Evolutionary conservation across 2,888 invertebrate genomes (phyloP).

Genomic region (Scaptodrosophila latifasciaeformis): DNA sequence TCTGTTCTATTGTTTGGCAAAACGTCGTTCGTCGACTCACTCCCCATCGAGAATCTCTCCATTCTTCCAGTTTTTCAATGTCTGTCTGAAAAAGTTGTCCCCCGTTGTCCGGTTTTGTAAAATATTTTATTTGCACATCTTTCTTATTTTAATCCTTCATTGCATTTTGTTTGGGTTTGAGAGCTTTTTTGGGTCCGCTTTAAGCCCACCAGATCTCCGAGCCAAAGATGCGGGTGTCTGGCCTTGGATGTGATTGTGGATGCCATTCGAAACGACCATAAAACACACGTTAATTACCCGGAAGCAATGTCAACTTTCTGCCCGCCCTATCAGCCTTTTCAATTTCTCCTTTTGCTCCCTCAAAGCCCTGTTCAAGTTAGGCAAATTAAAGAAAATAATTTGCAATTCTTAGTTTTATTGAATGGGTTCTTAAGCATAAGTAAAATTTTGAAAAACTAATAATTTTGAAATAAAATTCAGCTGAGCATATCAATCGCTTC

Average conservation of each 20-base stretch:
- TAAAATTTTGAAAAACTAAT: too few species aligned
- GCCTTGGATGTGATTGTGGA: background rate
- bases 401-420: too few species aligned
- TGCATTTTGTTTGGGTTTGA: slow-evolving; percentile 44
- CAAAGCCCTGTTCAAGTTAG: too few species aligned
- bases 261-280: slow-evolving; percentile 31
- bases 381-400: too few species aligned
- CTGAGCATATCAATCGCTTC: background rate
- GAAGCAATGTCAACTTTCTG: slow-evolving; percentile 15
- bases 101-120: slow-evolving; percentile 58
- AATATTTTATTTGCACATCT: slow-evolving; percentile 73
- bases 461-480: too few species aligned
- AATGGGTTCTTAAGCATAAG: too few species aligned
- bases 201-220: slow-evolving; percentile 8
- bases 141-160: slow-evolving; percentile 73
- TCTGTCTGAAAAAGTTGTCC: slow-evolving; percentile 45
- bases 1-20: slow-evolving; percentile 43
- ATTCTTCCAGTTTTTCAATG: background rate
- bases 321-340: background rate
- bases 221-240: background rate
- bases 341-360: background rate
- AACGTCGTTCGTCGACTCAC: slow-evolving; percentile 8
- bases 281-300: slow-evolving; percentile 71
- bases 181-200: too few species aligned
- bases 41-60: slow-evolving; percentile 49